Conservation (phyloP, 2,888 invertebrate genomes). For the Clitarchus hookeri region DNA sequence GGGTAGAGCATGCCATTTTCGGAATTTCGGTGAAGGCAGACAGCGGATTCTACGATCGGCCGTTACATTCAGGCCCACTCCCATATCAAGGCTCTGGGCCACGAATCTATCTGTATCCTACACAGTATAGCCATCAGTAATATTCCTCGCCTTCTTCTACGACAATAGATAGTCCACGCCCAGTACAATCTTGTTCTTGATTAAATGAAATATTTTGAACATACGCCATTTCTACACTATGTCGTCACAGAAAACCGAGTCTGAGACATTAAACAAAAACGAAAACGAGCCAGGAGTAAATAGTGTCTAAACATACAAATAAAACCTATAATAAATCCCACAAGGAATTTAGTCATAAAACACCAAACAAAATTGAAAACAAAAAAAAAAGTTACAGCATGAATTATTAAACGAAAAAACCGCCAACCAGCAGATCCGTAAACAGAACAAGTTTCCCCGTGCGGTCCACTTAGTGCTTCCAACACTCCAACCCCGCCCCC, state of each 20-base stretch:
- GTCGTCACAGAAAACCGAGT: no score
- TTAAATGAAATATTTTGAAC: no score
- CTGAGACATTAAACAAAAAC: no score
- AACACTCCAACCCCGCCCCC: neutral
- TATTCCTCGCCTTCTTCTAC: neutral
- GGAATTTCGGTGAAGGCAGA: slow-evolving; percentile 6
- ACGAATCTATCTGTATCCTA: neutral
- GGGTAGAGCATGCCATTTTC: neutral
- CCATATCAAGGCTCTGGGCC: neutral
- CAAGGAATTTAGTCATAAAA: no score
- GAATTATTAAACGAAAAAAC: no score
- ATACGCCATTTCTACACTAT: no score
- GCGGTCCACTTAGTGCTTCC: neutral
- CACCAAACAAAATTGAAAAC: no score
- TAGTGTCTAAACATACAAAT: no score
- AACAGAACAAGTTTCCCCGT: neutral
- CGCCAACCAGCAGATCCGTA: neutral
- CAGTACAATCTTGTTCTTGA: neutral
- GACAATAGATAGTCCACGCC: neutral
- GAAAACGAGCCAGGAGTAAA: no score
- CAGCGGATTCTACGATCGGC: no score
- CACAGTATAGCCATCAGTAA: neutral
- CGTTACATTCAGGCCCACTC: neutral
- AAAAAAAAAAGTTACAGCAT: no score
- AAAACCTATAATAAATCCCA: no score